Percentiles rank a stretch among this genome's conserved stretches.
Evolutionary conservation across 2,888 invertebrate genomes (phyloP).

Genomic region (Eumerus sabulonum): DNA sequence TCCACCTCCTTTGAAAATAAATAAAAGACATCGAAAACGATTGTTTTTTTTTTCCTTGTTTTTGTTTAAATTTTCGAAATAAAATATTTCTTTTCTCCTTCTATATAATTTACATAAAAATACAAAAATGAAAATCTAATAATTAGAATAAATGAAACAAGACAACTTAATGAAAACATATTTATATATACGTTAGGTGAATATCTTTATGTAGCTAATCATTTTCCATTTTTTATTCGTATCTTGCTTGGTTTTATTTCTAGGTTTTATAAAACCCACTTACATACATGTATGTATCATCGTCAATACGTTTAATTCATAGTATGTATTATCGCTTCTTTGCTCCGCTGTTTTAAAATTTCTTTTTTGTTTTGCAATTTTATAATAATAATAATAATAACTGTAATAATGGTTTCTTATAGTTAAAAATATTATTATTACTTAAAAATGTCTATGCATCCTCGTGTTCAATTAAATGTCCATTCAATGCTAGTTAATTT

Average conservation of each 20-base stretch:
- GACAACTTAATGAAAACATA: slow-evolving; percentile 55
- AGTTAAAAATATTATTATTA: slow-evolving; percentile 55
- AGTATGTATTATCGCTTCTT: slow-evolving; percentile 31
- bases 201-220: slow-evolving; percentile 43
- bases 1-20: too few relatives aligned
- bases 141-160: slow-evolving; percentile 52
- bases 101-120: slow-evolving; percentile 62
- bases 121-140: slow-evolving; percentile 58
- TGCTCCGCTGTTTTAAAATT: slow-evolving; percentile 17
- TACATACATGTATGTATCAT: slow-evolving; percentile 20
- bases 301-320: slow-evolving; percentile 13
- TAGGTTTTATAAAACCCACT: background rate
- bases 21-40: slow-evolving; percentile 36
- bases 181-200: slow-evolving; percentile 48
- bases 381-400: slow-evolving; percentile 59
- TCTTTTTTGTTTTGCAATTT: slow-evolving; percentile 18
- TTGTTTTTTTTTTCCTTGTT: too few relatives aligned
- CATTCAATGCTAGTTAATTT: slow-evolving; percentile 45
- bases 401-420: slow-evolving; percentile 63
- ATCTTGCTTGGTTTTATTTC: slow-evolving; percentile 14
- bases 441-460: slow-evolving; percentile 63
- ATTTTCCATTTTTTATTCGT: slow-evolving; percentile 28
- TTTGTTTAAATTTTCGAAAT: slow-evolving; percentile 48
- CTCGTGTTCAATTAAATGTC: slow-evolving; percentile 47
- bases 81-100: slow-evolving; percentile 48